Evolutionary conservation across 2,888 invertebrate species (phyloP).

Genomic region (Lissonota sp.): DNA sequence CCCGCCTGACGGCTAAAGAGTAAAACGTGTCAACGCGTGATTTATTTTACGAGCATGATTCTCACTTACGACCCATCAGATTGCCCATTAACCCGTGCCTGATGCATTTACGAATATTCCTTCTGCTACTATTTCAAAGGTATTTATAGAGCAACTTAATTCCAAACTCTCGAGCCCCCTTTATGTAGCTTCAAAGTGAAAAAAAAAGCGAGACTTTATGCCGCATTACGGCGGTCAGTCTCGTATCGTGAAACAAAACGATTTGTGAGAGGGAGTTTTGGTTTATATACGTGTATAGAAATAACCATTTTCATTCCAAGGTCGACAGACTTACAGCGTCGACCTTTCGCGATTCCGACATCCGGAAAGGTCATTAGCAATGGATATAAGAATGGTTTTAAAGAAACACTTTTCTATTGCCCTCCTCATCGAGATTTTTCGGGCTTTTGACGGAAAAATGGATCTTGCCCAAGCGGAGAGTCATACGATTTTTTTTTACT

Average conservation of each 20-base stretch:
- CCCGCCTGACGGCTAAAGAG: not conserved
- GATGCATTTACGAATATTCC: not conserved
- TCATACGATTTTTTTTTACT: too few species aligned
- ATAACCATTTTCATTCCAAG: not conserved
- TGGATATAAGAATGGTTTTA: conserved; percentile 3
- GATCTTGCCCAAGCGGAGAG: too few species aligned
- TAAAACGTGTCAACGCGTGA: conserved; percentile 30
- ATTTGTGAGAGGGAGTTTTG: not conserved
- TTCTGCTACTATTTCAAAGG: not conserved
- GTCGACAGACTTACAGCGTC: conserved; percentile 7
- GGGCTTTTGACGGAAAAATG: too few species aligned
- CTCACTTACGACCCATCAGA: conserved; percentile 3
- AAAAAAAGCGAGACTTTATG: not conserved
- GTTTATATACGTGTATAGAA: too few species aligned
- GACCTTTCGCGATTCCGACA: conserved; percentile 23
- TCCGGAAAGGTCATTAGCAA: conserved; percentile 8
- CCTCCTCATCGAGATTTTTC: too few species aligned
- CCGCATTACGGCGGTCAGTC: not conserved
- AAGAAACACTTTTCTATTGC: too few species aligned
- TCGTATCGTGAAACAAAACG: conserved; percentile 15
- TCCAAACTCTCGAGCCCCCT: too few species aligned
- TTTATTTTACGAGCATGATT: conserved; percentile 41
- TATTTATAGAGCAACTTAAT: not conserved
- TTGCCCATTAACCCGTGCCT: not conserved
- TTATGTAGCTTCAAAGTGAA: not conserved